Percentiles rank a stretch among this genome's conserved stretches.
Conservation (phyloP, 1,140 invertebrate species). For the Drosophila subobscura region DNA sequence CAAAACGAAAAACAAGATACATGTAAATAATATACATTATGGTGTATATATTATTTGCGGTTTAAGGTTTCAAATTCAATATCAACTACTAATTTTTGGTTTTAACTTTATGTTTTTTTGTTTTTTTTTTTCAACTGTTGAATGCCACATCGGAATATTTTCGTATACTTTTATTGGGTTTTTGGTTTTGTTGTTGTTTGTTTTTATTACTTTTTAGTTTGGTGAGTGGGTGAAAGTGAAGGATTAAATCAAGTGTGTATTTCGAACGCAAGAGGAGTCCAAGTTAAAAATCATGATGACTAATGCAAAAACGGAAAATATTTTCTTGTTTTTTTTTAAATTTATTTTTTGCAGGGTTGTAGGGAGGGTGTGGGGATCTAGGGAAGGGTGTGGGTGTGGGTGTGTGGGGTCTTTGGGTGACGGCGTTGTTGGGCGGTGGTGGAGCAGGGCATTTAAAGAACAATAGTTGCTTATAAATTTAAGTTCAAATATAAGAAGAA, state of each 20-base stretch:
- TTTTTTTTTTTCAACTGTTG: conserved; percentile 47
- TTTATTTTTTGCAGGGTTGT: conserved; percentile 22
- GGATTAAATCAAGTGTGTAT: conserved; percentile 47
- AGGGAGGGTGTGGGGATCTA: background rate
- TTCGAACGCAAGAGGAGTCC: conserved; percentile 48
- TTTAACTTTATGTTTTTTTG: conserved; percentile 30
- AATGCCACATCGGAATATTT: conserved; percentile 53
- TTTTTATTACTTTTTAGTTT: conserved; percentile 28
- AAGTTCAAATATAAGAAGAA: conserved; percentile 80
- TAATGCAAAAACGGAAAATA: conserved; percentile 48
- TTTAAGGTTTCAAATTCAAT: conserved; percentile 44
- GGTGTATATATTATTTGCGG: conserved; percentile 48
- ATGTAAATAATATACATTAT: conserved; percentile 57
- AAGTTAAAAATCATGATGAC: conserved; percentile 47
- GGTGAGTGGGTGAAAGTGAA: conserved; percentile 52
- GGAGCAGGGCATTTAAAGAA: conserved; percentile 65
- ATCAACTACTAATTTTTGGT: conserved; percentile 56
- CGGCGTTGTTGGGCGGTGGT: background rate
- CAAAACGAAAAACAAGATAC: conserved; percentile 32
- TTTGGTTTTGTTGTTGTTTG: conserved; percentile 25
- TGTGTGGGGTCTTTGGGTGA: background rate
- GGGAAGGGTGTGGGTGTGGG: background rate
- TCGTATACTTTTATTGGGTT: conserved; percentile 42
- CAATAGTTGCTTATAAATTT: conserved; percentile 81
- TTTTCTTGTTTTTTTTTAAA: conserved; percentile 32